Base-by-base conservation (phyloP, 2,797 vertebrate genomes). In the Emydoidea blandingii region DNA sequence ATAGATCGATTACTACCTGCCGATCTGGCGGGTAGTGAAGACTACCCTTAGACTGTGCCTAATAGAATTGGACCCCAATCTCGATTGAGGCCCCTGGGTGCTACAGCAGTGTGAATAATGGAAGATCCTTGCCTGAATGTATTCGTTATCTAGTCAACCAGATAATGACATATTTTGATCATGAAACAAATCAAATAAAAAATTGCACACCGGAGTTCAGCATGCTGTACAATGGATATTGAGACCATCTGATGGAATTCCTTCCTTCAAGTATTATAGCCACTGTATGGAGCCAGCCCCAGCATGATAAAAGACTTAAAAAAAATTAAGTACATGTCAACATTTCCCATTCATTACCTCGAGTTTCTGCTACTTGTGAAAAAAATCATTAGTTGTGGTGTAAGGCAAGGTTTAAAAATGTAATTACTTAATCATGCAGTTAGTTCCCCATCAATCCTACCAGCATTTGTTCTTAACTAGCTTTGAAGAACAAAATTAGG, bases 351-450 rank as follows among this genome's bases (percentile, higher is more conserved):
- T 98, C 97, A 98, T 98, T 98, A 98, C 97, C 97, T 87, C 83
- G 96, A 87, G 89, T 97, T 98, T 98, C 97, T 97, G 96, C 95
- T 97, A 94, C 97, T 82, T 97, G 97, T 98, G 97, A 98, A 97
- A 72, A 72, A 97, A 98, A 97, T 98, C 98, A 98, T 98, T 98
- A 98, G 97, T 96, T 0, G 84, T 97, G 95, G 98, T 97, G 97
- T 97, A 98, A 98, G 98, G 97, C 97, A 98, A 98, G 98, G 98
- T 98, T 98, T 98, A 98, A 98, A 98, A 98, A 98, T 95, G 96
- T 98, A 98, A 98, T 98, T 98, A 98, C 98, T 98, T 98, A 98
- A 98, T 98, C 98, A 98, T 98, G 98, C 97, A 98, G 98, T 98
- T 98, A 98, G 98, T 92, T 97, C 96, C 97, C 92, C 98, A 98